Evolutionary conservation across 2,113 vertebrate species (phyloP), one percentile per base, ranked within the genome.

Genomic region (Theristicus caerulescens): DNA sequence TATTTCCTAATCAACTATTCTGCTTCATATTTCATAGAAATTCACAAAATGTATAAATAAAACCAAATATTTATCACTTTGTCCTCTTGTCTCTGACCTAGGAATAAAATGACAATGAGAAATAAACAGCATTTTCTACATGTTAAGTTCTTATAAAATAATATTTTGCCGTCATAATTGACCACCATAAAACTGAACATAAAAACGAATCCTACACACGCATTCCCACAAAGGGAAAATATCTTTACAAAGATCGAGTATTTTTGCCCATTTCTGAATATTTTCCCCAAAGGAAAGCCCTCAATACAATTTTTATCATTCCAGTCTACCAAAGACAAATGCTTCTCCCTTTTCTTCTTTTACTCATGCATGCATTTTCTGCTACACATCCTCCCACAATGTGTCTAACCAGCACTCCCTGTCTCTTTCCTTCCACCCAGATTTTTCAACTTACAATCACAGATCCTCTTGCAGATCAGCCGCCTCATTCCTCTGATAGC

Each of bases 381-480:
- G 97, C 97, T 97, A 98, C 94, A 97, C 91, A 96, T 97, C 98
- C 97, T 98, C 97, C 97, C 97, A 98, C 97, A 97, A 97, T 97
- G 95, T 96, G 97, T 97, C 96, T 97, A 97, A 95, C 92, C 91
- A 98, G 96, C 97, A 98, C 93, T 96, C 98, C 97, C 96, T 98
- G 97, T 95, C 97, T 98, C 96, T 82, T 97, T 97, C 95, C 98
- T 97, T 97, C 97, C 93, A 96, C 96, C 98, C 98, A 96, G 97
- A 97, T 97, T 97, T 98, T 98, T 97, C 97, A 99, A 99, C 99
- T 99, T 98, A 99, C 99, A 99, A 98, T 99, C 99, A 98, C 99
- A 99, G 98, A 99, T 99, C 97, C 98, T 98, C 98, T 99, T 99
- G 99, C 99, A 99, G 98, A 99, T 99, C 98, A 99, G 99, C 76